Conservation (phyloP, 2,888 invertebrate genomes). For the Uropetala carovei region DNA sequence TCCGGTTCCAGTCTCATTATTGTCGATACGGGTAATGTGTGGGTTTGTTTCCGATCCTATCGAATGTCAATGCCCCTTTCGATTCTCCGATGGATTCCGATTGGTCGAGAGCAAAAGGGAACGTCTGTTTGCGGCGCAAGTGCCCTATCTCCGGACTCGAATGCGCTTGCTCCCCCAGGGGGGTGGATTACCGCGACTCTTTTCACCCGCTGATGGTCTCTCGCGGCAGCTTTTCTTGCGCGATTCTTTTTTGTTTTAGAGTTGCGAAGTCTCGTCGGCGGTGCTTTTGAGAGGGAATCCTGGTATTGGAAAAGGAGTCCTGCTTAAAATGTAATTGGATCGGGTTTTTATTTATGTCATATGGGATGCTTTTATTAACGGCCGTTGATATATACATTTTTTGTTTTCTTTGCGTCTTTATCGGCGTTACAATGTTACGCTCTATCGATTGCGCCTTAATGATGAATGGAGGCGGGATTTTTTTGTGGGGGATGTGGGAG, state of each 20-base stretch:
- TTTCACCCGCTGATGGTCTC: background rate
- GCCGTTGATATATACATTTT: background rate
- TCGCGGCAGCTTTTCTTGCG: background rate
- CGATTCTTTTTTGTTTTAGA: background rate
- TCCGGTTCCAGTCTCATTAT: background rate
- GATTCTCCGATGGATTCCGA: background rate
- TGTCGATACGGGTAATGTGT: background rate
- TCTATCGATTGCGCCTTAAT: background rate
- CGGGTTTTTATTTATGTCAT: background rate
- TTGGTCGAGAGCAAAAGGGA: background rate
- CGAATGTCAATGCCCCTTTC: background rate
- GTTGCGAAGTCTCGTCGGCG: background rate
- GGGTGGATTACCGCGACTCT: background rate
- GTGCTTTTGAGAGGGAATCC: background rate
- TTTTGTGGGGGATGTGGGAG: background rate
- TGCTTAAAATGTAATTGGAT: conserved; percentile 13
- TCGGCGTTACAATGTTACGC: background rate
- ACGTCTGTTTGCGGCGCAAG: background rate
- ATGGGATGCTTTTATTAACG: background rate
- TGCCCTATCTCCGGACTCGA: background rate
- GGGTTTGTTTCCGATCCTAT: conserved; percentile 17
- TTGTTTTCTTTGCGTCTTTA: background rate
- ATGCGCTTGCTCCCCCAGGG: background rate
- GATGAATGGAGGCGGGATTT: background rate
- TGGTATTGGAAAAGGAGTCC: background rate